Percentiles rank a stretch among this genome's conserved stretches.
Conservation (phyloP, 2,113 vertebrate genomes). For the Boulengeromyrus knoepffleri region DNA sequence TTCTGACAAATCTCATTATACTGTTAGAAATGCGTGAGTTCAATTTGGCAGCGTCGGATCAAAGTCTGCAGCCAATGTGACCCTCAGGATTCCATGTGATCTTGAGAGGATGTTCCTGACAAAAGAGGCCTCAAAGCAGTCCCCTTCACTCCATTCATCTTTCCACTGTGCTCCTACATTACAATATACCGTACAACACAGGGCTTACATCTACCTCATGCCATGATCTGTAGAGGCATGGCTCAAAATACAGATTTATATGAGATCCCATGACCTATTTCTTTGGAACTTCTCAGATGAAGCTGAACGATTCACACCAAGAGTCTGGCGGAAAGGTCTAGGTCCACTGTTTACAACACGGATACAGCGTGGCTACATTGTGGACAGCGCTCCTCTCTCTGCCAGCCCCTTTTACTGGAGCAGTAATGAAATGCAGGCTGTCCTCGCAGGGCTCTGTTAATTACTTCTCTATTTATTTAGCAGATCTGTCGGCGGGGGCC, state of each 20-base stretch:
- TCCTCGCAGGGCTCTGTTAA: slow-evolving; percentile 62
- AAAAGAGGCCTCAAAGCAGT: not conserved
- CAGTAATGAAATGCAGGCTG: slow-evolving; percentile 60
- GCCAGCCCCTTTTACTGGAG: slow-evolving; percentile 35
- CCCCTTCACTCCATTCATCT: not conserved
- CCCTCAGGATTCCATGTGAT: not conserved
- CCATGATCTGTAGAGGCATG: not conserved
- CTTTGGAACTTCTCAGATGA: not conserved
- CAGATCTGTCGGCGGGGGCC: slow-evolving; percentile 55
- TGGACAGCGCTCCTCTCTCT: not conserved
- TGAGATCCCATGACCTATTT: not conserved
- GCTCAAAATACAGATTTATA: not conserved
- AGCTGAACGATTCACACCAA: not conserved
- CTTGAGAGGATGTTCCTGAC: not conserved
- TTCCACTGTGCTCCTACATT: too few relatives aligned
- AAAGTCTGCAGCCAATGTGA: slow-evolving; percentile 1
- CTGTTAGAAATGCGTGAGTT: slow-evolving; percentile 50
- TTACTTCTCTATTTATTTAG: slow-evolving; percentile 78
- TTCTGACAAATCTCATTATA: slow-evolving; percentile 54
- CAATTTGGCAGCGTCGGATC: slow-evolving; percentile 21
- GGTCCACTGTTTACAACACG: not conserved
- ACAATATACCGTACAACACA: not conserved
- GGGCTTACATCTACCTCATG: not conserved
- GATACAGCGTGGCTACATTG: not conserved
- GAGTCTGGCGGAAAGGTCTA: not conserved